Evolutionary conservation across 2,888 invertebrate genomes (phyloP).

Genomic region (Cyrtodaria siliqua): DNA sequence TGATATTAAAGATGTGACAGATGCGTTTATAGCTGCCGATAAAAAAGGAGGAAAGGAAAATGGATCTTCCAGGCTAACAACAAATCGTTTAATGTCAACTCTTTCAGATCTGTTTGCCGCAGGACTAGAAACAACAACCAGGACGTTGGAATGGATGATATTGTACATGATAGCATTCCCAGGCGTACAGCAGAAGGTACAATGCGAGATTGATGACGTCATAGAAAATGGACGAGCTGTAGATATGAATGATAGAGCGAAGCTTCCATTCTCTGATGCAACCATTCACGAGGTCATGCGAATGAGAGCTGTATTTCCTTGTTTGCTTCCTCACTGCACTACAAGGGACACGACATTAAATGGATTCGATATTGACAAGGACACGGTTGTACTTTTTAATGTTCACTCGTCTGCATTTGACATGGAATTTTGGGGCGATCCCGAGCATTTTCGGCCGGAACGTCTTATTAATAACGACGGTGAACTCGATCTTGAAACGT

Average conservation of each 20-base stretch:
- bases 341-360: slow-evolving; percentile 40
- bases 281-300: slow-evolving; percentile 67
- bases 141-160: slow-evolving; percentile 62
- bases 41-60: no score
- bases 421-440: slow-evolving; percentile 49
- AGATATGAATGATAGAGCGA: slow-evolving; percentile 38
- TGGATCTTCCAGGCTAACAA: no score
- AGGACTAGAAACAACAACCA: slow-evolving; percentile 9
- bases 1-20: slow-evolving; percentile 65
- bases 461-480: slow-evolving; percentile 35
- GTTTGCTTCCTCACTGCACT: slow-evolving; percentile 69
- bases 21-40: slow-evolving; percentile 33
- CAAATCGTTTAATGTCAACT: no score
- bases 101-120: no score
- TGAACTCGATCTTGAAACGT: slow-evolving; percentile 8
- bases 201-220: slow-evolving; percentile 68
- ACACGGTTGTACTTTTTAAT: slow-evolving; percentile 50
- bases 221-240: slow-evolving; percentile 56
- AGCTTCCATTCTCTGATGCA: slow-evolving; percentile 66
- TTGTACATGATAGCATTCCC: slow-evolving; percentile 64
- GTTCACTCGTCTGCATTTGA: slow-evolving; percentile 42
- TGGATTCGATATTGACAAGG: slow-evolving; percentile 55
- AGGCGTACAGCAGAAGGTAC: slow-evolving; percentile 63
- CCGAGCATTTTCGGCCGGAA: slow-evolving; percentile 46
- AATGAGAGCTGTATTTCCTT: slow-evolving; percentile 54